Evolutionary conservation across 2,113 vertebrate genomes (phyloP).

Genomic region (Neomonachus schauinslandi): DNA sequence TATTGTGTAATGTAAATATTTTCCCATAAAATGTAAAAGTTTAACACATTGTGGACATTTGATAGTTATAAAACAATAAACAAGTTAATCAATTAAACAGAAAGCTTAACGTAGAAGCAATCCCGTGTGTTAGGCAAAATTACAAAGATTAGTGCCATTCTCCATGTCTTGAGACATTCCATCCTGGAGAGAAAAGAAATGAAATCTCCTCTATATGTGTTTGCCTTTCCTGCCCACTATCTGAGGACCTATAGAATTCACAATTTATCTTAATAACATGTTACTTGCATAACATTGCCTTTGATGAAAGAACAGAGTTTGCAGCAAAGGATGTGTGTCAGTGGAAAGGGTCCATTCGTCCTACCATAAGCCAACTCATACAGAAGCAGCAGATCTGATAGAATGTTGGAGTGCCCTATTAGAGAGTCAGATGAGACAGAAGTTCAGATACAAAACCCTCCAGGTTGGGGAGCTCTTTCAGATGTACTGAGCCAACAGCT

Average conservation of each 20-base stretch:
- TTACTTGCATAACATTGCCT: background rate
- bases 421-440: background rate
- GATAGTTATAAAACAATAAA: conserved; percentile 6
- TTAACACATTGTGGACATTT: background rate
- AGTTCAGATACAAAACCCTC: background rate
- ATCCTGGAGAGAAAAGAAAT: background rate
- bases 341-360: background rate
- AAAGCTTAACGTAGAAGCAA: conserved; percentile 9
- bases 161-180: background rate
- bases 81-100: conserved; percentile 32
- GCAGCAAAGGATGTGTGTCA: background rate
- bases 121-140: background rate
- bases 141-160: background rate
- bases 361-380: background rate
- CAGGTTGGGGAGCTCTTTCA: background rate
- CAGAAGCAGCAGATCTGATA: background rate
- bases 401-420: background rate
- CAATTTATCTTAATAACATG: background rate
- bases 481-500: background rate
- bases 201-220: background rate
- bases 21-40: conserved; percentile 28
- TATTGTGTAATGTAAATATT: background rate
- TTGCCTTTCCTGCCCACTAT: background rate
- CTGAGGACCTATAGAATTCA: background rate
- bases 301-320: background rate